phyloP scores from a whole-genome alignment of 23 tunicate genomes.

The Halocynthia roretzi region DNA sequence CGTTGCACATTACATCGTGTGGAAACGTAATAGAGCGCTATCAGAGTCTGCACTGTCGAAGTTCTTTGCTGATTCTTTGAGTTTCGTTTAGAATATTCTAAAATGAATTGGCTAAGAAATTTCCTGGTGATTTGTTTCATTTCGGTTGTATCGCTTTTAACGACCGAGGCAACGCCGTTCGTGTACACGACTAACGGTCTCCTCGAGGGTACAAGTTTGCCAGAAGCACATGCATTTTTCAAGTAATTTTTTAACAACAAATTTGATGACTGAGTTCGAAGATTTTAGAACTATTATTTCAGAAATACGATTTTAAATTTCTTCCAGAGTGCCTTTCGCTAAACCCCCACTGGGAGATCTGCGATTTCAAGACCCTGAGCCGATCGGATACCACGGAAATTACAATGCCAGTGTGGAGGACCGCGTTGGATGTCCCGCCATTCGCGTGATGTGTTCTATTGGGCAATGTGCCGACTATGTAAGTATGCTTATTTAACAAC shows the following conservation, averaged over 20 bases:
- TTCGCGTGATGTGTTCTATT: conserved; percentile 59
- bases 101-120: too few relatives aligned
- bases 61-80: too few relatives aligned
- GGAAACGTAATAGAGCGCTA: too few relatives aligned
- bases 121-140: too few relatives aligned
- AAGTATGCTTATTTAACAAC: conserved; percentile 1
- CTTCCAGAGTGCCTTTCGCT: conserved; percentile 44
- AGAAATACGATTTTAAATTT: not conserved
- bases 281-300: not conserved
- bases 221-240: conserved; percentile 51
- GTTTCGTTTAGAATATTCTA: too few relatives aligned
- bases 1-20: too few relatives aligned
- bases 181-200: conserved; percentile 42
- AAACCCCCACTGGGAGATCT: conserved; percentile 60
- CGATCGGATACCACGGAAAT: conserved; percentile 68
- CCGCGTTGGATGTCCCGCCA: conserved; percentile 53
- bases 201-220: conserved; percentile 23
- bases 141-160: too few relatives aligned
- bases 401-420: conserved; percentile 42
- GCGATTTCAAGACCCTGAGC: conserved; percentile 54
- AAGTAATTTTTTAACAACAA: conserved; percentile 21
- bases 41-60: too few relatives aligned
- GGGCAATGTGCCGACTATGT: conserved; percentile 74
- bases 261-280: not conserved
- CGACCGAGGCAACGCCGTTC: conserved; percentile 7